Base-by-base conservation (phyloP, 2,113 vertebrate species). In the Xenopus laevis region DNA sequence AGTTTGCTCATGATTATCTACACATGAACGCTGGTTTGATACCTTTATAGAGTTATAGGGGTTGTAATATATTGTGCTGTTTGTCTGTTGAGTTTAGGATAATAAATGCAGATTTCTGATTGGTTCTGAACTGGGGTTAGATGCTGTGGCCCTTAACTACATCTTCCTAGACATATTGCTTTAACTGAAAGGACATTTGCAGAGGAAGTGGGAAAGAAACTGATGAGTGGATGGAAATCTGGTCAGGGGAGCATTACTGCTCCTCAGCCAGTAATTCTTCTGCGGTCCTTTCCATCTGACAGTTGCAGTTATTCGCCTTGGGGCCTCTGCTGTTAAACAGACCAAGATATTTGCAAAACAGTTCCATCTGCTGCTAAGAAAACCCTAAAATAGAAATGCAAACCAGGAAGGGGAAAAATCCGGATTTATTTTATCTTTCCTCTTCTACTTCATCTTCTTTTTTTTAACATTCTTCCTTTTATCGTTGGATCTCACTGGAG, bases 191-290 rank as follows among this genome's bases (percentile, higher is more conserved):
- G 59, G 72, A 74, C 71, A 66, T 63, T 66, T 67, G 65, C 65
- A 68, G 61, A 74, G 65, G 72, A 74, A 74, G 61, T 45, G 65
- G 65, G 68, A 50, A 74, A 74, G 57, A 74, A 61, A 74, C 60
- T 57, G 64, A 55, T 55, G 53, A 74, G 55, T 61, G 12, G 13
- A 74, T 68, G 72, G 72, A 74, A 74, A 68, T 63, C 66, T 66
- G 66, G 72, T 30, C 15, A 66, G 33, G 33, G 20, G 40, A 47
- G 64, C 21, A 40, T 40, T 40, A 40, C 45, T 50, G 30, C 67
- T 60, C 72, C 61, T 50, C 33, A 58, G 72, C 64, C 64, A 74
- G 67, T 74, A 74, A 74, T 61, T 45, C 55, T 59, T 33, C 40
- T 74, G 65, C 40, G 65, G 72, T 68, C 40, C 23, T 21, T 67